phyloP scores from a whole-genome alignment of 2,797 vertebrate species.

The Hemibagrus guttatus region DNA sequence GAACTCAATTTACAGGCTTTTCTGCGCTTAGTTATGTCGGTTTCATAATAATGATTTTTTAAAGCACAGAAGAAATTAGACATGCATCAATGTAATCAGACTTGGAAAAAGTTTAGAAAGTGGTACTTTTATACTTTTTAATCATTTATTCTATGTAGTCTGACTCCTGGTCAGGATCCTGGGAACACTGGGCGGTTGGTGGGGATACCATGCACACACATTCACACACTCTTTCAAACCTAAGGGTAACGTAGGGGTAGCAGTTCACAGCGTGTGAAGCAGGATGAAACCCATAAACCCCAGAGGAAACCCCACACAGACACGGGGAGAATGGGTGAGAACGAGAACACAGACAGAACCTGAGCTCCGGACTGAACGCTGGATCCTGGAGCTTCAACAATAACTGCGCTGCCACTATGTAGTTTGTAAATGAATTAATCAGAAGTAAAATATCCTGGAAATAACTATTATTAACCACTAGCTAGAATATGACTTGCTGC shows the following conservation, averaged over 20 bases:
- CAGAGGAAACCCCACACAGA: background rate
- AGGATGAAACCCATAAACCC: background rate
- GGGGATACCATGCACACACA: background rate
- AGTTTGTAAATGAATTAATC: background rate
- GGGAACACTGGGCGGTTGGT: background rate
- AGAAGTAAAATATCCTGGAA: background rate
- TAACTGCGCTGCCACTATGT: background rate
- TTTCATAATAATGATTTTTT: background rate
- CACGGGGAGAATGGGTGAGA: background rate
- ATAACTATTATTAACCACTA: background rate
- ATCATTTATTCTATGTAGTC: background rate
- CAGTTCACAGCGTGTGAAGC: background rate
- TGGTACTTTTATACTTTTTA: background rate
- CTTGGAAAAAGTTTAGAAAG: background rate
- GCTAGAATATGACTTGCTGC: background rate
- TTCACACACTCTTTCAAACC: background rate
- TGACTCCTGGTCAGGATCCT: background rate
- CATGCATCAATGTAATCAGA: background rate
- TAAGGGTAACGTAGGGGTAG: background rate
- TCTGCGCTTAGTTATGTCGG: background rate
- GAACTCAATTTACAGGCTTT: background rate
- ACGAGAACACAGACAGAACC: background rate
- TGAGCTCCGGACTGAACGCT: background rate
- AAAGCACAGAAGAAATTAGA: background rate
- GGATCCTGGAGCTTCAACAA: background rate